Percentiles rank a stretch among this genome's conserved stretches.
These are phyloP conservation scores for Iphiclides podalirius DNA, from an alignment of 2,888 invertebrate genomes.

Conservation along the genomic window DNA sequence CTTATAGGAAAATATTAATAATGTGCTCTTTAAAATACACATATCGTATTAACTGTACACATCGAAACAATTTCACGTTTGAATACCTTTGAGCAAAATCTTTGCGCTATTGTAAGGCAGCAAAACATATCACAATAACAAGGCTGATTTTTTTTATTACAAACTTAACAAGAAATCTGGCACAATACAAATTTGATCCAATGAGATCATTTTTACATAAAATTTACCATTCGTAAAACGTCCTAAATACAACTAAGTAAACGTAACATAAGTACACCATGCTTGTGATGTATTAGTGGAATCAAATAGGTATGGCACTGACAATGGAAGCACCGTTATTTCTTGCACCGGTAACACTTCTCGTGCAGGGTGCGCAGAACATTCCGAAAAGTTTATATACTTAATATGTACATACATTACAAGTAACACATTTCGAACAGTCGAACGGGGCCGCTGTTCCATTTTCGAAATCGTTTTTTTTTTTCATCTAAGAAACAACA, in stretches of 20 bases:
- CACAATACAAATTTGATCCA: neutral
- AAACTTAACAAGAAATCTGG: no score
- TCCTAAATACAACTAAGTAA: neutral
- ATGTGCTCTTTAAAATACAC: no score
- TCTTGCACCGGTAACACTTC: no score
- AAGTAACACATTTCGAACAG: no score
- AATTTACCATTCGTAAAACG: neutral
- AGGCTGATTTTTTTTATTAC: neutral
- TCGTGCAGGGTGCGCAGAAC: no score
- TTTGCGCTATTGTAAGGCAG: neutral
- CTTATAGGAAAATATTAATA: no score
- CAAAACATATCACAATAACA: conserved; percentile 4
- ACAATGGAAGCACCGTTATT: neutral
- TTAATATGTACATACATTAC: no score
- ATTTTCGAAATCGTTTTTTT: no score
- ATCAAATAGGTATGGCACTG: conserved; percentile 23
- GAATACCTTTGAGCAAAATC: conserved; percentile 39
- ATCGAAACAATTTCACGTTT: neutral
- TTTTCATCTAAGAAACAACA: no score
- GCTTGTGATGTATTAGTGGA: conserved; percentile 18
- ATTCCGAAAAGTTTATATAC: no score
- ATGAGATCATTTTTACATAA: neutral
- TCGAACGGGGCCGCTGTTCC: no score
- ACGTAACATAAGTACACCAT: neutral
- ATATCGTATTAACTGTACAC: no score